Evolutionary conservation across 2,888 invertebrate genomes (phyloP).

Genomic region (Maniola hyperantus): DNA sequence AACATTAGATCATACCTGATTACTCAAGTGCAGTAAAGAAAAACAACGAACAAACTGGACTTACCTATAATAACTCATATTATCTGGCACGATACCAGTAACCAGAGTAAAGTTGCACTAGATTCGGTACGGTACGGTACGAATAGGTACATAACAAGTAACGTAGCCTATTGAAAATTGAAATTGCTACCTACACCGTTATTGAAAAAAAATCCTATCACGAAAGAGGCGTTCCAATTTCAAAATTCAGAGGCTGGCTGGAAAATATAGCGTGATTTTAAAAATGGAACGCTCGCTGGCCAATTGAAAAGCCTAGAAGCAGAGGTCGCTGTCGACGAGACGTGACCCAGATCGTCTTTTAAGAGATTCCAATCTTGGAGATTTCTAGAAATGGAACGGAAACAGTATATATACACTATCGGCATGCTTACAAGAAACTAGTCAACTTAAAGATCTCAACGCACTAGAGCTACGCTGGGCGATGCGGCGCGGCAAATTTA

Average conservation of each 20-base stretch:
- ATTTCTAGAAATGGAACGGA: conserved; percentile 3
- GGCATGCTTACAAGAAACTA: background rate
- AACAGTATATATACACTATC: background rate
- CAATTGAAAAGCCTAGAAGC: conserved; percentile 33
- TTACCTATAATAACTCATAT: no score
- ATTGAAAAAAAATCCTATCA: conserved; percentile 21
- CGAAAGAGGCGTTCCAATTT: conserved; percentile 37
- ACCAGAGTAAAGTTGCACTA: no score
- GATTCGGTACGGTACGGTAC: no score
- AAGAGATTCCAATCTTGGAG: conserved; percentile 12
- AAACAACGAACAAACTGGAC: no score
- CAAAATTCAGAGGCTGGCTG: conserved; percentile 36
- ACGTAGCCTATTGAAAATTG: background rate
- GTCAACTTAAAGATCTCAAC: background rate
- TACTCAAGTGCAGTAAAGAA: no score
- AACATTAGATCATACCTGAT: no score
- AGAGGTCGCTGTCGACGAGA: conserved; percentile 24
- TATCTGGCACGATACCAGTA: no score
- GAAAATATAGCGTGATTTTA: conserved; percentile 37
- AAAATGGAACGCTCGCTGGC: conserved; percentile 40
- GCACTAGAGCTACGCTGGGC: no score
- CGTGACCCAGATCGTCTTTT: conserved; percentile 26
- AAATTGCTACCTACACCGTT: background rate
- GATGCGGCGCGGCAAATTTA: no score
- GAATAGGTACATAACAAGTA: background rate